Base-by-base conservation (phyloP, 2,113 vertebrate genomes). In the Chaenocephalus aceratus region DNA sequence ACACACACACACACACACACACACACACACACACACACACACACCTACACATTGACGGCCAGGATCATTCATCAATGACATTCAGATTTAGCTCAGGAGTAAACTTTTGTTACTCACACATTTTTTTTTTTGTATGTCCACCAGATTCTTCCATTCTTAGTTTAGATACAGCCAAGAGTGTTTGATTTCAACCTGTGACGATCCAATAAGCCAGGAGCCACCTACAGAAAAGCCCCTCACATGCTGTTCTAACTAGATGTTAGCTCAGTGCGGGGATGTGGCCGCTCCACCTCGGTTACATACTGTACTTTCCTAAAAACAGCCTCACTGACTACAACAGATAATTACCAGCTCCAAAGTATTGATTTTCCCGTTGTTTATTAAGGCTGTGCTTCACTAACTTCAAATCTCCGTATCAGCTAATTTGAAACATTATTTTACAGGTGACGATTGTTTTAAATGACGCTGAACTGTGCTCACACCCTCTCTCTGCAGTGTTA, bases 41-140 rank as follows among this genome's bases (percentile, higher is more conserved):
- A 67, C 82, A 63, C 12, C 21, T 21, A 72, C 88, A 62, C 53
- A n/a, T 59, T 45, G 49, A 57, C 3, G 46, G 80, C 72, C 63
- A 72, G 63, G 79, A 86, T 58, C 58, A 62, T 74, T 82, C 77
- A 72, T 88, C 85, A 48, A 4, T 63, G 72, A 79, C 44, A 72
- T 71, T 85, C 65, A 75, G 14, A 77, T 86, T 14, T 75, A 81
- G 71, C 81, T 87, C 67, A 76, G 60, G 60, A 74, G 77, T 15
- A 84, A 92, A 89, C 83, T 85, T 89, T 84, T 83, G 62, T 82
- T 86, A 79, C 87, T 90, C 79, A 73, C 85, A 58, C 57, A 14
- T 56, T 82, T 41, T 30, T 3, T 26, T 26, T 82, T 75, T 60
- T 61, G 45, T 85, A 54, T 71, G 83, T 86, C 90, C 82, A 57